Evolutionary conservation across 1,140 invertebrate species (phyloP).

Genomic region (Drepana arcuata): DNA sequence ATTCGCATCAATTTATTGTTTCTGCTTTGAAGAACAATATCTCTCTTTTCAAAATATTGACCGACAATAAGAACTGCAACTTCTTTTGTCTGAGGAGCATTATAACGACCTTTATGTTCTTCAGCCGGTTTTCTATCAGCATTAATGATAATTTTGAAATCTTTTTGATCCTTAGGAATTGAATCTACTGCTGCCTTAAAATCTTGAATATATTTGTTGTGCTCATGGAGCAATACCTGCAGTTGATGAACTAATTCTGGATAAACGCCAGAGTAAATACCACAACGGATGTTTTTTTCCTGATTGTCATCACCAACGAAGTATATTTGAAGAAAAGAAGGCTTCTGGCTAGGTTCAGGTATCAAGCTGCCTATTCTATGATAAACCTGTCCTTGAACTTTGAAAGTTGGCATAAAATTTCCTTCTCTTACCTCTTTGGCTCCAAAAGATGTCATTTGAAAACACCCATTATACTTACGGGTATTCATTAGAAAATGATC

Average conservation of each 20-base stretch:
- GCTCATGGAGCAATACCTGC: conserved; percentile 19
- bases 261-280: conserved; percentile 12
- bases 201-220: conserved; percentile 21
- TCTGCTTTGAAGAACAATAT: conserved; percentile 27
- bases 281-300: conserved; percentile 3
- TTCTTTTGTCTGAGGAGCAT: conserved; percentile 25
- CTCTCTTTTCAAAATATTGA: conserved; percentile 11
- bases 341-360: background rate
- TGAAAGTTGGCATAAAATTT: conserved; percentile 19
- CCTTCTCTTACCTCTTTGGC: conserved; percentile 12
- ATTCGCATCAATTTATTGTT: conserved; percentile 9
- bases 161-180: conserved; percentile 9
- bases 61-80: conserved; percentile 28
- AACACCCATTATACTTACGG: conserved; percentile 21
- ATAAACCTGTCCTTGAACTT: no score
- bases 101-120: conserved; percentile 25
- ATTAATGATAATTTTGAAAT: conserved; percentile 5
- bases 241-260: conserved; percentile 10
- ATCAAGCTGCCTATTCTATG: conserved; percentile 10
- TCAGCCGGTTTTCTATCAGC: conserved; percentile 16
- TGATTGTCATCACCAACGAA: conserved; percentile 9
- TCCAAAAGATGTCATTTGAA: conserved; percentile 26
- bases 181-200: conserved; percentile 28
- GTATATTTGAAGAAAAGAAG: conserved; percentile 14
- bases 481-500: conserved; percentile 13